These are phyloP conservation scores for Conistra vaccinii DNA, from an alignment of 2,888 invertebrate genomes.

Conservation along the genomic window DNA sequence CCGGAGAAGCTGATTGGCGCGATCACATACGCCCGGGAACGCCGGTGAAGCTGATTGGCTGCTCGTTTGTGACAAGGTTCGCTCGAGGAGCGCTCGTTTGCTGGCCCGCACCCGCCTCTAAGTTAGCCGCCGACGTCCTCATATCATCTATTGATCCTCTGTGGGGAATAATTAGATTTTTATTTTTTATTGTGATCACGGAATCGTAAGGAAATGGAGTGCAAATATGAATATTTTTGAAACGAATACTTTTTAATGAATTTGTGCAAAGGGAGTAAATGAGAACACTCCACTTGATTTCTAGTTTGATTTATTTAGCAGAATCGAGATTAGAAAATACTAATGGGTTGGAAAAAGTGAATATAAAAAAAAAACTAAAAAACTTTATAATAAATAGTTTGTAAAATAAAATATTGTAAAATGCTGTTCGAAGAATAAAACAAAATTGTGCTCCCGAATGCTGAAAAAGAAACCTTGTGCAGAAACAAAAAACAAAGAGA, in stretches of 20 bases:
- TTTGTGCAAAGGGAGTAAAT: slow-evolving; percentile 20
- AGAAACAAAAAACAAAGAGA: slow-evolving; percentile 25
- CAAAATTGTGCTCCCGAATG: slow-evolving; percentile 32
- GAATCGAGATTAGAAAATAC: not conserved
- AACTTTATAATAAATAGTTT: not conserved
- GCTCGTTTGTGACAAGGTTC: slow-evolving; percentile 95
- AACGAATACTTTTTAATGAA: not conserved
- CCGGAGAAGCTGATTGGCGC: slow-evolving; percentile 93
- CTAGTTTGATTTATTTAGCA: not conserved
- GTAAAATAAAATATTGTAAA: not conserved
- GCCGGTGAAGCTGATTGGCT: slow-evolving; percentile 94
- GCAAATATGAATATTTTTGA: not conserved
- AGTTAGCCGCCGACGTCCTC: slow-evolving; percentile 92
- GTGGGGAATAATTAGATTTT: slow-evolving; percentile 44
- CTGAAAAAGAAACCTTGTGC: slow-evolving; percentile 52
- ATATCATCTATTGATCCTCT: slow-evolving; percentile 96
- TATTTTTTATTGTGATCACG: not conserved
- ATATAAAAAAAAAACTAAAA: too few species aligned
- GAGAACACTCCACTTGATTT: not conserved
- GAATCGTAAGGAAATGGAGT: slow-evolving; percentile 17
- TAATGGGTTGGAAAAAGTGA: too few species aligned
- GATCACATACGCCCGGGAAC: slow-evolving; percentile 89
- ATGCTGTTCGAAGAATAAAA: not conserved
- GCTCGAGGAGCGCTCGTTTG: slow-evolving; percentile 92
- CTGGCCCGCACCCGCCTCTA: slow-evolving; percentile 82